Percentiles rank a stretch among this genome's conserved stretches.
Evolutionary conservation across 1,140 invertebrate genomes (phyloP).

Genomic region (Microplitis mediator): DNA sequence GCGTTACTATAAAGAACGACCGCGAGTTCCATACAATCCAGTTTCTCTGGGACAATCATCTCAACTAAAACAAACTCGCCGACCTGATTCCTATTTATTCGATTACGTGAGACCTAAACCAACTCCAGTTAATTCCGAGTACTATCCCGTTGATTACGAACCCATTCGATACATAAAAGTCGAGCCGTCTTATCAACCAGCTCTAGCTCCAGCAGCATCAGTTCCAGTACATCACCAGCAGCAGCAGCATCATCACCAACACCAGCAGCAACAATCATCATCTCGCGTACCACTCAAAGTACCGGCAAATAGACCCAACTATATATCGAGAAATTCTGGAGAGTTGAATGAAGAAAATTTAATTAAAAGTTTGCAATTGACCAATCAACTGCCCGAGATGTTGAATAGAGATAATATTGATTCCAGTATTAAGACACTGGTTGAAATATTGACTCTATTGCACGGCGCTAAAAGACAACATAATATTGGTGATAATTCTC

Average conservation of each 20-base stretch:
- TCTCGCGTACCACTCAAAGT: conserved; percentile 1
- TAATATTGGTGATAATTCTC: not conserved
- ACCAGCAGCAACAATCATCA: not conserved
- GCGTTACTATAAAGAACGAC: conserved; percentile 39
- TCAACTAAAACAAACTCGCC: conserved; percentile 2
- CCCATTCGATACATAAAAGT: conserved; percentile 36
- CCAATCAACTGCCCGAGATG: conserved; percentile 75
- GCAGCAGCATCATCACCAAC: not conserved
- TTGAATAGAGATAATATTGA: conserved; percentile 78
- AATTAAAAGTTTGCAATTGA: conserved; percentile 69
- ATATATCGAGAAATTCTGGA: conserved; percentile 42
- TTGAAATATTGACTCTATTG: conserved; percentile 72
- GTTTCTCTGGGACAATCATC: not conserved
- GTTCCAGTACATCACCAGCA: not conserved
- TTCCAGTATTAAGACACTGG: conserved; percentile 75
- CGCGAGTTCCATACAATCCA: not conserved
- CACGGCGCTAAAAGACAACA: conserved; percentile 53
- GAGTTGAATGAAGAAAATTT: conserved; percentile 46
- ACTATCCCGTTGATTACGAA: conserved; percentile 35
- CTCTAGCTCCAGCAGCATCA: conserved; percentile 1
- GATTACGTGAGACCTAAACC: no score
- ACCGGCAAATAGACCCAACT: conserved; percentile 43
- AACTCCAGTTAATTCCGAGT: conserved; percentile 20
- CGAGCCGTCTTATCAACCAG: not conserved
- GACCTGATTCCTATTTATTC: no score